Percentiles rank a stretch among this genome's conserved stretches.
These are phyloP conservation scores for Cephalophus harveyi DNA, from an alignment of 2,113 vertebrate species.

Conservation along the genomic window DNA sequence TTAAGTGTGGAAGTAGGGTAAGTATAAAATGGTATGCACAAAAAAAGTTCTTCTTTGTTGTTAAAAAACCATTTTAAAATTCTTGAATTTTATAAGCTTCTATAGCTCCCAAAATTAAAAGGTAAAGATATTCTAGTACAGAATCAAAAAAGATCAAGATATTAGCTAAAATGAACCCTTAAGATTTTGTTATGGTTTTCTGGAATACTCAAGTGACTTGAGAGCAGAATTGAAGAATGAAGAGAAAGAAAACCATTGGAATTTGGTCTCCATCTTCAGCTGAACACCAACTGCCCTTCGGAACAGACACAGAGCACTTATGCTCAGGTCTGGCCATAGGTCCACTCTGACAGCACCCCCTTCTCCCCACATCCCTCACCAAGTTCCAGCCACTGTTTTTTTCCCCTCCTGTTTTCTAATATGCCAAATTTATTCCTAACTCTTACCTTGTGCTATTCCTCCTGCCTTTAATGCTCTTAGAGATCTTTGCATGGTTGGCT, in stretches of 20 bases:
- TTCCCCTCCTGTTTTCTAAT: background rate
- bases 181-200: background rate
- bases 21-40: background rate
- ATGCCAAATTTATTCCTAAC: background rate
- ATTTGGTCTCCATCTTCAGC: background rate
- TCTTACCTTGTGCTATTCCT: background rate
- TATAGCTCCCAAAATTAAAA: background rate
- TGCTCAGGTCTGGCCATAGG: background rate
- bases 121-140: background rate
- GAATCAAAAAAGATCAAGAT: background rate
- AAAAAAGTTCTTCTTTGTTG: background rate
- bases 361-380: background rate
- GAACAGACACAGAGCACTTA: background rate
- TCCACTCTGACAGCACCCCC: background rate
- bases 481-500: background rate
- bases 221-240: background rate
- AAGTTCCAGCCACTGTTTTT: background rate
- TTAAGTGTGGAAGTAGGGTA: background rate
- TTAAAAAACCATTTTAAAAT: background rate
- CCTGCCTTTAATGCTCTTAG: background rate
- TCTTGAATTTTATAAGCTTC: background rate
- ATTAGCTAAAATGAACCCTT: background rate
- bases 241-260: background rate
- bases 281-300: background rate
- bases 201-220: background rate